phyloP scores from a whole-genome alignment of 23 tunicate genomes.

The Styela plicata region DNA sequence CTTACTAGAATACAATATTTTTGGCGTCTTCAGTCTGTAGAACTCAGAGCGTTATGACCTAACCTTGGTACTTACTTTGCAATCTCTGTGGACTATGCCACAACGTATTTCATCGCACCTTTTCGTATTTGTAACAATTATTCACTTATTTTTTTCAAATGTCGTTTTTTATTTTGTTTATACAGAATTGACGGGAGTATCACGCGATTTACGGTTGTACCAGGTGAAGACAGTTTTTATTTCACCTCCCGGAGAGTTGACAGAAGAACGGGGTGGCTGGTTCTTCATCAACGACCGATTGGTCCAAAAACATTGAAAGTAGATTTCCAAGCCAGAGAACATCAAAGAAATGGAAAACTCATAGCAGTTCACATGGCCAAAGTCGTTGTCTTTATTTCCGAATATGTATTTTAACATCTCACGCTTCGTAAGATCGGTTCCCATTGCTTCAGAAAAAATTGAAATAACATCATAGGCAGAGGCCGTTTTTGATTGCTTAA shows the following conservation, averaged over 20 bases:
- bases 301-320: background rate
- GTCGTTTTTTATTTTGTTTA: background rate
- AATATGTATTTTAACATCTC: slow-evolving; percentile 4
- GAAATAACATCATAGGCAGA: too few relatives aligned
- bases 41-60: too few relatives aligned
- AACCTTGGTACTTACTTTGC: too few relatives aligned
- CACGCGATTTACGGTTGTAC: background rate
- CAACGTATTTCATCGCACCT: too few relatives aligned
- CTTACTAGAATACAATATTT: too few relatives aligned
- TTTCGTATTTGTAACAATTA: too few relatives aligned
- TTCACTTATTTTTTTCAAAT: too few relatives aligned
- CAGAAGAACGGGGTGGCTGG: slow-evolving; percentile 4
- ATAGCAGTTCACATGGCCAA: background rate
- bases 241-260: slow-evolving; percentile 12
- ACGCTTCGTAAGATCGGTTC: too few relatives aligned
- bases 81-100: too few relatives aligned
- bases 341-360: background rate
- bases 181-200: background rate
- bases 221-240: background rate
- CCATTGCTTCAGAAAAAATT: too few relatives aligned
- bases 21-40: too few relatives aligned
- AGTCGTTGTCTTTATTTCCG: background rate
- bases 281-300: background rate
- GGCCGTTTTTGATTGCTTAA: too few relatives aligned
- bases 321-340: slow-evolving; percentile 3